Evolutionary conservation across 37 sponge, comb jelly and placozoan genomes (phyloP).

Genomic region (Hormiphora californensis): DNA sequence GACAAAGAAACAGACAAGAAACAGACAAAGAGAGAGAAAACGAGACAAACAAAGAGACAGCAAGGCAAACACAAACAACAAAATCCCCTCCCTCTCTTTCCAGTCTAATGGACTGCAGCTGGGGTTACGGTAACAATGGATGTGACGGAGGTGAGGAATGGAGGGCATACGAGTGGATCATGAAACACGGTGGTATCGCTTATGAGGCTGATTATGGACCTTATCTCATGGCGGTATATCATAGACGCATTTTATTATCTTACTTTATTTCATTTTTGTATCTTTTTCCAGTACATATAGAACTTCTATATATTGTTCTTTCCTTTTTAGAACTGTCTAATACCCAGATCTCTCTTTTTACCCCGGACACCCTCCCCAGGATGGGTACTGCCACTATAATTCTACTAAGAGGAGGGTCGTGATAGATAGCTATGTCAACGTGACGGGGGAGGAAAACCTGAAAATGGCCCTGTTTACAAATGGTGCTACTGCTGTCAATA

Average conservation of each 20-base stretch:
- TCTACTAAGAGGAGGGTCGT: background rate
- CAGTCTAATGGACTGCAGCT: conserved; percentile 86
- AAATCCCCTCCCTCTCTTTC: too few species aligned
- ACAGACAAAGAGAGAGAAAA: too few species aligned
- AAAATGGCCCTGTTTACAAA: background rate
- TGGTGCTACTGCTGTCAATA: background rate
- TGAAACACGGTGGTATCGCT: conserved; percentile 76
- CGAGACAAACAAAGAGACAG: too few species aligned
- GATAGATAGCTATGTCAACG: background rate
- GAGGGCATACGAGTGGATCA: conserved; percentile 87
- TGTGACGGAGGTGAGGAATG: conserved; percentile 98
- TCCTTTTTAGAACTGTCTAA: too few species aligned
- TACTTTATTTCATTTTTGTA: background rate
- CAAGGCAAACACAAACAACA: too few species aligned
- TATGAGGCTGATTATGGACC: conserved; percentile 70
- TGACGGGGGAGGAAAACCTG: background rate
- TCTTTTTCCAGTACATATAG: too few species aligned
- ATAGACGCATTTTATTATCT: too few species aligned
- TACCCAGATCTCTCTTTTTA: too few species aligned
- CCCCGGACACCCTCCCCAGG: background rate
- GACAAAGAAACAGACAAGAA: too few species aligned
- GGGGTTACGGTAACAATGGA: conserved; percentile 94
- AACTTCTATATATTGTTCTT: too few species aligned
- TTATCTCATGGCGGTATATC: conserved; percentile 80
- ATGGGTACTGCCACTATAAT: background rate